These are phyloP conservation scores for Salvelinus fontinalis DNA, from an alignment of 2,113 vertebrate genomes.

Conservation along the genomic window DNA sequence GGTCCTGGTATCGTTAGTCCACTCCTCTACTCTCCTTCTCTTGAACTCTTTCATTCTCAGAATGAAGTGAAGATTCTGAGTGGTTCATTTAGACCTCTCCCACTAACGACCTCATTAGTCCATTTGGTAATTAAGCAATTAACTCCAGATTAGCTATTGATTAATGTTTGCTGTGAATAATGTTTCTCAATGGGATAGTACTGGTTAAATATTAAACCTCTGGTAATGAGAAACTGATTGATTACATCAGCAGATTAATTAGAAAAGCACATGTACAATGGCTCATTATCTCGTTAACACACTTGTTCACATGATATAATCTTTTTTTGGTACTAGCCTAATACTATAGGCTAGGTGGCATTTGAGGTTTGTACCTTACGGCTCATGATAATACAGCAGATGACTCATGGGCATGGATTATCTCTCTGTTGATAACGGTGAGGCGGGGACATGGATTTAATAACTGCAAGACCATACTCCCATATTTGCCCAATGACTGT, in stretches of 20 bases:
- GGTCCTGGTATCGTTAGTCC: background rate
- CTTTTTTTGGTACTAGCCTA: conserved; percentile 18
- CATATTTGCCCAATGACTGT: conserved; percentile 4
- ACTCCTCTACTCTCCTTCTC: background rate
- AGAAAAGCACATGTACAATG: conserved; percentile 19
- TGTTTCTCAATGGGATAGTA: conserved; percentile 36
- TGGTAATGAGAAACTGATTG: conserved; percentile 45
- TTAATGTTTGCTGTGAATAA: conserved; percentile 44
- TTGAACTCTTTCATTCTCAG: no score
- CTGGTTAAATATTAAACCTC: conserved; percentile 48
- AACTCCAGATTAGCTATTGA: conserved; percentile 41
- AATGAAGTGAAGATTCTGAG: background rate
- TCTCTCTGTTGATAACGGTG: background rate
- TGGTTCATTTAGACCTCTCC: background rate
- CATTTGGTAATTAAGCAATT: conserved; percentile 51
- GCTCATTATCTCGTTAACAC: conserved; percentile 33
- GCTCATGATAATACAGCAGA: background rate
- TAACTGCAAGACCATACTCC: background rate
- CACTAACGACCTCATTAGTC: conserved; percentile 12
- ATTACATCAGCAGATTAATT: conserved; percentile 49
- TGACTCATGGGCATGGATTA: background rate
- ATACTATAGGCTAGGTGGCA: background rate
- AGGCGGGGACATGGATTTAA: background rate
- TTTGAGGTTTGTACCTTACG: background rate
- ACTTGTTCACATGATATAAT: conserved; percentile 34